These are phyloP conservation scores for Harmothoe impar DNA, from an alignment of 2,888 invertebrate species.

Conservation along the genomic window DNA sequence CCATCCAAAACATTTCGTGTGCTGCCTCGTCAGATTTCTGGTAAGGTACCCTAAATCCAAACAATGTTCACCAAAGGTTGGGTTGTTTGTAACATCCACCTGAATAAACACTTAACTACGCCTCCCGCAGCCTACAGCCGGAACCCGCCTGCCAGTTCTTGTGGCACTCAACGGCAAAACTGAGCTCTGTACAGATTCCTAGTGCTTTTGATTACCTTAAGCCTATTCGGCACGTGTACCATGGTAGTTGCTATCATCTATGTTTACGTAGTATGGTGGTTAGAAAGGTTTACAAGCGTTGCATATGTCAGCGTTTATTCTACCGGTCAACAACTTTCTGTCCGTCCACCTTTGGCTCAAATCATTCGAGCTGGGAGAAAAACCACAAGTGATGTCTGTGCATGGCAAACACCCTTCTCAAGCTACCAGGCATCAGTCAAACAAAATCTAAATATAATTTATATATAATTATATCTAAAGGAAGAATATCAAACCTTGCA, in stretches of 20 bases:
- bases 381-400: too few species aligned
- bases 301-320: too few species aligned
- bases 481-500: conserved; percentile 18
- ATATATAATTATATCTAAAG: background rate
- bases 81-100: background rate
- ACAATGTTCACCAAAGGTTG: background rate
- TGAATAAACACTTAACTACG: background rate
- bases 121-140: too few species aligned
- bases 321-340: too few species aligned
- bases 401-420: background rate
- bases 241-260: conserved; percentile 5
- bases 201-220: too few species aligned
- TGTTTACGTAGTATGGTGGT: too few species aligned
- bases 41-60: background rate
- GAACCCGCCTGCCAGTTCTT: too few species aligned
- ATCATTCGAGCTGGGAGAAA: too few species aligned
- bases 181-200: too few species aligned
- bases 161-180: too few species aligned
- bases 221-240: background rate
- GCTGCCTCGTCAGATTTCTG: conserved; percentile 14
- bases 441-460: conserved; percentile 31
- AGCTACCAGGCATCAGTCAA: conserved; percentile 41
- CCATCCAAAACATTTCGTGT: background rate
- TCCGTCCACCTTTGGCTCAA: too few species aligned
- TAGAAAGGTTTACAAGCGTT: too few species aligned